phyloP scores from a whole-genome alignment of 1,140 invertebrate species.

The Bombus pyrosoma region DNA sequence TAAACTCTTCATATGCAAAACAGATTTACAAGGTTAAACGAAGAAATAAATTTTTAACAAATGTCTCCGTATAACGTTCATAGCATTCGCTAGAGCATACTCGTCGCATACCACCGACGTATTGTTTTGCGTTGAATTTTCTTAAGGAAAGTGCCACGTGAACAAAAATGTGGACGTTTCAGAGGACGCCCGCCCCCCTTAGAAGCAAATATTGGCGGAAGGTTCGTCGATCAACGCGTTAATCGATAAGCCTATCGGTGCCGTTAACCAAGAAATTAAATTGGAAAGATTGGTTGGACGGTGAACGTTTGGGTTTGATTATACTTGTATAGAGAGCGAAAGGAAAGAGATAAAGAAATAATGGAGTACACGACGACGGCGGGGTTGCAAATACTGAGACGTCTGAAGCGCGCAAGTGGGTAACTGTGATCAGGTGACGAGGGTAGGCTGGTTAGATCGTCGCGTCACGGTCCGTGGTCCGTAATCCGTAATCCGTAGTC shows the following conservation, averaged over 20 bases:
- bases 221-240: neutral
- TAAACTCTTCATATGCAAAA: neutral
- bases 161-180: neutral
- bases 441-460: conserved; percentile 2
- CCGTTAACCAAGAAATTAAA: neutral
- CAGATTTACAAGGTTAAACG: too few relatives aligned
- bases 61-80: too few relatives aligned
- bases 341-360: neutral
- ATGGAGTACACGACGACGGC: neutral
- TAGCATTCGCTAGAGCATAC: neutral
- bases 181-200: neutral
- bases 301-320: neutral
- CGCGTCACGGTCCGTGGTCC: neutral
- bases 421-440: conserved; percentile 59
- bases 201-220: neutral
- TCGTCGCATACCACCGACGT: too few relatives aligned
- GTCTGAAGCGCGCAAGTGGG: conserved; percentile 26
- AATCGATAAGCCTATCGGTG: neutral
- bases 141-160: neutral
- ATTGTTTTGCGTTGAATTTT: neutral
- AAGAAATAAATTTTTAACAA: too few relatives aligned
- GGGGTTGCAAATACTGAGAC: neutral
- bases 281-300: neutral
- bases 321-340: too few relatives aligned
- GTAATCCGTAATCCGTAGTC: neutral